Percentiles rank a stretch among this genome's conserved stretches.
These are phyloP conservation scores for Lerema accius DNA, from an alignment of 1,140 invertebrate species.

Conservation along the genomic window DNA sequence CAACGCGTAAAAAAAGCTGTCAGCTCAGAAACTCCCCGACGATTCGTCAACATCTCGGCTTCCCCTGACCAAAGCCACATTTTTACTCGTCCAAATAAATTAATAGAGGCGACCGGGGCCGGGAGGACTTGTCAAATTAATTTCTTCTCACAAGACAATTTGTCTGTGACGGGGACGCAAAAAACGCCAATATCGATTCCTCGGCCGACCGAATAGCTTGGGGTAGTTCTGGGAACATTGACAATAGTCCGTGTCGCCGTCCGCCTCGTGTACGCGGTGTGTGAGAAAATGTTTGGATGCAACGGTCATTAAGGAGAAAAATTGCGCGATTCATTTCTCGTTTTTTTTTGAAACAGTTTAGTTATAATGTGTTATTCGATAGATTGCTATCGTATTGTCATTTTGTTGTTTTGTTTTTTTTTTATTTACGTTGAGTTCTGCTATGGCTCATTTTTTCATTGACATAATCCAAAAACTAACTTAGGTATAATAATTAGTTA, in stretches of 20 bases:
- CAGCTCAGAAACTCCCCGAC: conserved; percentile 21
- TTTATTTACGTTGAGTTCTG: too few relatives aligned
- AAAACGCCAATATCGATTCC: conserved; percentile 73
- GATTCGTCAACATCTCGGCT: conserved; percentile 33
- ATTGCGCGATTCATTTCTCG: conserved; percentile 11
- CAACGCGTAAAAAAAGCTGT: conserved; percentile 31
- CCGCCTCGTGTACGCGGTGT: too few relatives aligned
- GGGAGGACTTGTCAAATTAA: conserved; percentile 77
- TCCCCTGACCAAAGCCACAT: conserved; percentile 60
- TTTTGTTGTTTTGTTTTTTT: too few relatives aligned
- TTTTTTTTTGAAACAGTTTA: too few relatives aligned
- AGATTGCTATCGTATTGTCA: too few relatives aligned
- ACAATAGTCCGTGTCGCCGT: conserved; percentile 36
- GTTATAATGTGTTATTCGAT: too few relatives aligned
- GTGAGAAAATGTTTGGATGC: conserved; percentile 30
- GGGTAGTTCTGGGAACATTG: conserved; percentile 43
- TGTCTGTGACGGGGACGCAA: conserved; percentile 67
- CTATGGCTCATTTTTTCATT: too few relatives aligned
- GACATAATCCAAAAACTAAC: too few relatives aligned
- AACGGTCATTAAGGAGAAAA: conserved; percentile 23
- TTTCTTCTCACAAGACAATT: conserved; percentile 76
- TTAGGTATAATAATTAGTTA: too few relatives aligned
- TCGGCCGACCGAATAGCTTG: conserved; percentile 53
- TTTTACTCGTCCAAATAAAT: conserved; percentile 78
- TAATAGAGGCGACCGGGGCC: conserved; percentile 70